These are phyloP conservation scores for Stenolophus ochropezus DNA, from an alignment of 2,888 invertebrate species.

Conservation along the genomic window DNA sequence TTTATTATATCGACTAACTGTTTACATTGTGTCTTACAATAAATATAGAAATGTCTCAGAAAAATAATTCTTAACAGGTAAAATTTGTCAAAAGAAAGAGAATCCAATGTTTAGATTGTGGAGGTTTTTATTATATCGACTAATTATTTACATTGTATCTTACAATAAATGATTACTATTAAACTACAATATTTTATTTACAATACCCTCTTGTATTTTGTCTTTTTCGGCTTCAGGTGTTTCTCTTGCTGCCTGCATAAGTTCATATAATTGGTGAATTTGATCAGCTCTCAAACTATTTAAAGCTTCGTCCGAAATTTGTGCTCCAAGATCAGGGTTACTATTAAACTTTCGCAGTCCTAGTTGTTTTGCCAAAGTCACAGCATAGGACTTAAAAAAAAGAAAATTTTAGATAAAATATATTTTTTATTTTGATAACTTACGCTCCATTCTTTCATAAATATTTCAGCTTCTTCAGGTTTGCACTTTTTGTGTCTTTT, in stretches of 20 bases:
- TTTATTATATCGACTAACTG: constrained; percentile 55
- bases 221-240: constrained; percentile 58
- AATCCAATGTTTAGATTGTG: constrained; percentile 62
- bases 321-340: constrained; percentile 78
- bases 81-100: neutral
- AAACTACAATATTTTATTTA: constrained; percentile 14
- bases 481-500: constrained; percentile 86
- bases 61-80: neutral
- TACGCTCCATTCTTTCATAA: constrained; percentile 94
- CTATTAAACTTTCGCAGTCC: constrained; percentile 74
- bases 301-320: constrained; percentile 78
- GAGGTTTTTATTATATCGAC: constrained; percentile 62
- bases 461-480: constrained; percentile 81
- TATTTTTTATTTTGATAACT: no score
- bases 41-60: constrained; percentile 21
- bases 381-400: constrained; percentile 83
- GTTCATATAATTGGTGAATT: constrained; percentile 87
- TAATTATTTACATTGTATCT: neutral
- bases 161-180: constrained; percentile 1
- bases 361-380: constrained; percentile 84
- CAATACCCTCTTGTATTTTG: constrained; percentile 21
- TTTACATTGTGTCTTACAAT: neutral
- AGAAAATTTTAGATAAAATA: no score
- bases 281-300: constrained; percentile 88
- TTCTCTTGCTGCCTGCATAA: constrained; percentile 82